These are phyloP conservation scores for Atherix ibis DNA, from an alignment of 2,888 invertebrate genomes.

Conservation along the genomic window DNA sequence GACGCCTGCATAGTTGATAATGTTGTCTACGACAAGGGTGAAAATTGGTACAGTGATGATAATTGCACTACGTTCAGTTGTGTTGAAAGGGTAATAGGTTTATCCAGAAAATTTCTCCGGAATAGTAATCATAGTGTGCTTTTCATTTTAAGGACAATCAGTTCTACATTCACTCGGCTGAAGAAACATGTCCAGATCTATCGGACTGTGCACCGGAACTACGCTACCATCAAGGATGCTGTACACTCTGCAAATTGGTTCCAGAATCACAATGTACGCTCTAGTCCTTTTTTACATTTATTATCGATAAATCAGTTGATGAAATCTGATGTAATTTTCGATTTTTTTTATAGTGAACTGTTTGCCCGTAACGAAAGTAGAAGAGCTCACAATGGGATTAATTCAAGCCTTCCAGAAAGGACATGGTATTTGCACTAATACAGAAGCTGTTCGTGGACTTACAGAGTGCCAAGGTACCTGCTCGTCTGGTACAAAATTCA, in stretches of 20 bases:
- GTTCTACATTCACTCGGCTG: slow-evolving; percentile 37
- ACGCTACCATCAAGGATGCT: slow-evolving; percentile 48
- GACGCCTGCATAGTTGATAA: slow-evolving; percentile 39
- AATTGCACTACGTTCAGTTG: slow-evolving; percentile 50
- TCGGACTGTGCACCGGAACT: slow-evolving; percentile 40
- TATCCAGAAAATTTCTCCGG: background rate
- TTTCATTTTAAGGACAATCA: slow-evolving; percentile 28
- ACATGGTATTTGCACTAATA: slow-evolving; percentile 51
- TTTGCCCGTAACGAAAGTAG: slow-evolving; percentile 37
- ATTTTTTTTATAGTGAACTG: slow-evolving; percentile 37
- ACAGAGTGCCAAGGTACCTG: slow-evolving; percentile 58
- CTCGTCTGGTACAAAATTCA: slow-evolving; percentile 51
- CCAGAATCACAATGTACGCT: slow-evolving; percentile 34
- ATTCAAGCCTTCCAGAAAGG: slow-evolving; percentile 32
- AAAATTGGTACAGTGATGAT: slow-evolving; percentile 43
- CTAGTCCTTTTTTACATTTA: background rate
- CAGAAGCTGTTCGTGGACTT: slow-evolving; percentile 40
- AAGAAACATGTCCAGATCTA: slow-evolving; percentile 46
- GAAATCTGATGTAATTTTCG: too few species aligned
- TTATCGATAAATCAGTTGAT: background rate
- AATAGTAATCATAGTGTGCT: background rate
- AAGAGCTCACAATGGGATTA: slow-evolving; percentile 39
- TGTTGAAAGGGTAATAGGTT: slow-evolving; percentile 4
- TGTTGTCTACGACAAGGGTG: slow-evolving; percentile 35
- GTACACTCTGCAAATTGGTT: slow-evolving; percentile 44